Conservation (phyloP, 2,113 vertebrate genomes). For the Cygnus buccinator region DNA sequence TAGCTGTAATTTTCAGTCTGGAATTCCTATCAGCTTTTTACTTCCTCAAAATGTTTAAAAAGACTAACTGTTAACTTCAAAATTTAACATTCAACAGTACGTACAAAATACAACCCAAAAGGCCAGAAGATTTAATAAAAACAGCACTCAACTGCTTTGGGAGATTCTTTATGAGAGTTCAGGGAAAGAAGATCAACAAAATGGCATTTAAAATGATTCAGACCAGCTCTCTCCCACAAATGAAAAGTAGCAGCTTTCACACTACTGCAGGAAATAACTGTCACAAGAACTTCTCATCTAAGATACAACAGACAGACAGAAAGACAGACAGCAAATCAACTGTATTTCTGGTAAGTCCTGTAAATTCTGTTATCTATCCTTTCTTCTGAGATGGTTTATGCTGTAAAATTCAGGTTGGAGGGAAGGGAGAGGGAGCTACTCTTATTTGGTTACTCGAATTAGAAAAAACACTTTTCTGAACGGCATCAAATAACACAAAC, state of each 20-base stretch:
- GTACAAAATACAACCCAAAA: neutral
- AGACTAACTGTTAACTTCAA: neutral
- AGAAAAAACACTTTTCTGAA: neutral
- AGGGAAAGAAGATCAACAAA: neutral
- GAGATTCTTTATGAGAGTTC: neutral
- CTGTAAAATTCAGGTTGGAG: neutral
- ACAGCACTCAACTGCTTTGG: neutral
- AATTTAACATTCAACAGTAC: neutral
- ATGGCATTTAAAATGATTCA: slow-evolving; percentile 21
- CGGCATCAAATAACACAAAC: neutral
- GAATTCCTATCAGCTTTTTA: neutral
- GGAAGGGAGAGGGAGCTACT: neutral
- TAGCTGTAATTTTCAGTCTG: neutral
- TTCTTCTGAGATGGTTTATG: neutral
- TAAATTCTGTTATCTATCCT: neutral
- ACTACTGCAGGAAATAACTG: neutral
- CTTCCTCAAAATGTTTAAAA: neutral
- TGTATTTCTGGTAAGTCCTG: neutral
- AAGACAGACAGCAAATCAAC: neutral
- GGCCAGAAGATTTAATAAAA: slow-evolving; percentile 11
- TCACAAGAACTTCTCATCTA: neutral
- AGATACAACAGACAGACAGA: no score
- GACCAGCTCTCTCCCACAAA: neutral
- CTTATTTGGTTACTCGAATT: neutral
- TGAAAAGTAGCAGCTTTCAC: neutral